Evolutionary conservation across 2,113 vertebrate genomes (phyloP), one percentile per base, ranked within the genome.

Genomic region (Silurus glanis): DNA sequence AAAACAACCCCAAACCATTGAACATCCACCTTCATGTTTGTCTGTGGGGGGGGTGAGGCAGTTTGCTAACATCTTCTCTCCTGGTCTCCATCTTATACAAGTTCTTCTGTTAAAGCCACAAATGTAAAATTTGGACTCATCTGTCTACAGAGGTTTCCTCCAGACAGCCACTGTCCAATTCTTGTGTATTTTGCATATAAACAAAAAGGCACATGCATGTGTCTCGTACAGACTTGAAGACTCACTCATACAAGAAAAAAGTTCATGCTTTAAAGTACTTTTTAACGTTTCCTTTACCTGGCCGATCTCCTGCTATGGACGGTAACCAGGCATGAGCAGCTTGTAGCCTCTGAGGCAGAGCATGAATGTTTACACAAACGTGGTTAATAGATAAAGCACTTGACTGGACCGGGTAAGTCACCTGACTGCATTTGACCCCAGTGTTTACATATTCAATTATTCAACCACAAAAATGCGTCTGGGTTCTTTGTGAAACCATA

Each of bases 361-460:
- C 53, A 76, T 53, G 9, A 55, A 58, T 17, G 14, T 56, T 16
- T 16, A 55, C 3, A 5, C 61, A 28, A 47, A 17, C n/a, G 16
- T 55, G 14, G 75, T 55, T 55, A 37, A 45, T 80, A 9, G 25
- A 53, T 82, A 71, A 69, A 69, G 82, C 66, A 23, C 17, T 72
- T 14, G 49, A 49, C 61, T 12, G 61, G 58, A 13, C n/a, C 45
- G 16, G 47, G 6, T 25, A 76, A 55, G 71, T 56, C 75, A 56
- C 76, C 64, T 85, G n/a, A 69, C 59, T 56, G 56, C 16, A 7
- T 21, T n/a, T 58, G 28, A 59, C 6, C 28, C 28, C 66, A 17
- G 9, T 14, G 69, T 86, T 82, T 81, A 67, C 79, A 82, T 74
- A 62, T n/a, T 62, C 45, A 81, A 81, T 86, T 71, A 71, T 76